Percentiles rank a stretch among this genome's conserved stretches.
These are phyloP conservation scores for Enoplosus armatus DNA, from an alignment of 2,797 vertebrate genomes.

Conservation along the genomic window DNA sequence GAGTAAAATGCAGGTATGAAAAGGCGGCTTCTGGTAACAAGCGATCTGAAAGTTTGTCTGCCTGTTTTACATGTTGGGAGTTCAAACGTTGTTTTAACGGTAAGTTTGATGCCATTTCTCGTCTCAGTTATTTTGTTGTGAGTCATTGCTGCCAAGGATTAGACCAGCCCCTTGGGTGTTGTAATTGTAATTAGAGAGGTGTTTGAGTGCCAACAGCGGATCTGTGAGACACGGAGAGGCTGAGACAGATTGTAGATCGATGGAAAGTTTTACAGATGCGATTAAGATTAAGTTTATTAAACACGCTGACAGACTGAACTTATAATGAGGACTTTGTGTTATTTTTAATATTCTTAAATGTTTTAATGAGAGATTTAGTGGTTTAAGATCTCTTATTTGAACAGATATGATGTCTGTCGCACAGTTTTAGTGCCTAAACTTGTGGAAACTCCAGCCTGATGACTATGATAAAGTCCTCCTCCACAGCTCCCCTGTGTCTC, in stretches of 20 bases:
- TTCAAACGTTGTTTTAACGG: constrained; percentile 46
- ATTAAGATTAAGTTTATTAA: constrained; percentile 51
- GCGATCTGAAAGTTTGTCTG: constrained; percentile 66
- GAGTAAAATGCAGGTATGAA: constrained; percentile 61
- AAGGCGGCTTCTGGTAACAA: constrained; percentile 53
- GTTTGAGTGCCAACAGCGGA: constrained; percentile 59
- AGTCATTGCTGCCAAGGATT: constrained; percentile 52
- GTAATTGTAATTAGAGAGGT: constrained; percentile 68
- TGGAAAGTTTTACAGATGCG: constrained; percentile 46
- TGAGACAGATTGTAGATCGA: constrained; percentile 41
- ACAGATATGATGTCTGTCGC: constrained; percentile 34
- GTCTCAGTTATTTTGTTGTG: constrained; percentile 38
- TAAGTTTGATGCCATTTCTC: constrained; percentile 45
- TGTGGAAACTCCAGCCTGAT: constrained; percentile 44
- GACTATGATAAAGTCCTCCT: constrained; percentile 52
- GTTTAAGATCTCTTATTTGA: constrained; percentile 18
- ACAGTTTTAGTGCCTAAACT: constrained; percentile 40
- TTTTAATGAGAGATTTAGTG: constrained; percentile 41
- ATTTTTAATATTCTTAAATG: constrained; percentile 10
- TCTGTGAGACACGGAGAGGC: constrained; percentile 46
- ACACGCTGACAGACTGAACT: constrained; percentile 47
- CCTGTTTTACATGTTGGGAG: constrained; percentile 57
- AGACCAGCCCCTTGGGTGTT: constrained; percentile 56
- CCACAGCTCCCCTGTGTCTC: constrained; percentile 47
- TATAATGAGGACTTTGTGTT: constrained; percentile 33